A percentile compares a stretch with the other conserved stretches of the same genome.
Conservation (phyloP, 2,113 vertebrate genomes). For the Emberiza fucata region DNA sequence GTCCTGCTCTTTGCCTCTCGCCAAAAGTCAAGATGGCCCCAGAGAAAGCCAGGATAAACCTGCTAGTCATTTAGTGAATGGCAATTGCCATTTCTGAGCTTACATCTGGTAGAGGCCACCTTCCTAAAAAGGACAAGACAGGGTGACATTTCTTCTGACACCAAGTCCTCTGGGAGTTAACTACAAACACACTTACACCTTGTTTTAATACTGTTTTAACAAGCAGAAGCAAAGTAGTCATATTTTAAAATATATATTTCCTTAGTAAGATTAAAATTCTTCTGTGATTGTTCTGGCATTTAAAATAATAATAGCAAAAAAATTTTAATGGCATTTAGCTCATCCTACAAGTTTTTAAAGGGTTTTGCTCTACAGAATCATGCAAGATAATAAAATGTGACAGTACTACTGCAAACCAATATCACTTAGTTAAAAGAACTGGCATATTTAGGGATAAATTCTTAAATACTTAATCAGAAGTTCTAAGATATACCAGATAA, state of each 20-base stretch:
- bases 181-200: not conserved
- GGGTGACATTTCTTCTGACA: not conserved
- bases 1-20: slow-evolving; percentile 14
- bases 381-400: not conserved
- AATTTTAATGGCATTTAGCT: not conserved
- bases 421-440: not conserved
- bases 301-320: not conserved
- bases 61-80: slow-evolving; percentile 33
- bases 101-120: not conserved
- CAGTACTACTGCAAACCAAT: not conserved
- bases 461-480: not conserved
- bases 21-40: slow-evolving; percentile 23
- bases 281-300: not conserved
- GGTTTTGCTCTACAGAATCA: not conserved
- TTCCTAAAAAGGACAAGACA: slow-evolving; percentile 5
- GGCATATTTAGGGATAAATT: not conserved
- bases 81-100: not conserved
- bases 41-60: slow-evolving; percentile 38
- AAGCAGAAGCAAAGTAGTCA: not conserved
- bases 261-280: not conserved
- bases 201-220: not conserved
- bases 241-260: not conserved
- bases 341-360: not conserved
- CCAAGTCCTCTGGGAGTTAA: not conserved
- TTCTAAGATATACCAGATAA: not conserved